A percentile compares a stretch with the other conserved stretches of the same genome.
Conservation (phyloP, 1,140 invertebrate species). For the Microplitis demolitor region DNA sequence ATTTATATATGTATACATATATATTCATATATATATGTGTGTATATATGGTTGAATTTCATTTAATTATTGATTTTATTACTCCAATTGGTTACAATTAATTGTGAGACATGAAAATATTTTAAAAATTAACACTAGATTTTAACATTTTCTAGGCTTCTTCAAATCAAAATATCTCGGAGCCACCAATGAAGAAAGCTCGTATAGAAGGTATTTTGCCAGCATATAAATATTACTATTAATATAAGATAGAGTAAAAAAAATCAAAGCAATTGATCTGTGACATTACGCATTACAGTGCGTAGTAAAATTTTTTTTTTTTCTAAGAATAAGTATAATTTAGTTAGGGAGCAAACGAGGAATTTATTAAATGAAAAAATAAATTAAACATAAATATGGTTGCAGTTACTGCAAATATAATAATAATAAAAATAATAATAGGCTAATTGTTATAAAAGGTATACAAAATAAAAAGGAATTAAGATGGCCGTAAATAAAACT, state of each 20-base stretch:
- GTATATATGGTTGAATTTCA: not conserved
- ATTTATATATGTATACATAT: not conserved
- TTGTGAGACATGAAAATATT: not conserved
- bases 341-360: not conserved
- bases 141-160: slow-evolving; percentile 35
- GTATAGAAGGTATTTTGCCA: slow-evolving; percentile 59
- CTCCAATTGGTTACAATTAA: too few species aligned
- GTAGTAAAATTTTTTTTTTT: slow-evolving; percentile 7
- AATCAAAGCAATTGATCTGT: slow-evolving; percentile 38
- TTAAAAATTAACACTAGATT: not conserved
- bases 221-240: slow-evolving; percentile 23
- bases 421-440: slow-evolving; percentile 40
- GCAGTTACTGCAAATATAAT: not conserved
- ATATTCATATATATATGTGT: not conserved
- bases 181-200: slow-evolving; percentile 48
- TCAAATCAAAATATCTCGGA: slow-evolving; percentile 44
- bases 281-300: slow-evolving; percentile 12
- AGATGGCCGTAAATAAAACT: slow-evolving; percentile 57
- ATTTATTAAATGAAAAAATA: not conserved
- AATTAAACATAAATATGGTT: not conserved
- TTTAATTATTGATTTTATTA: not conserved
- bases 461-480: slow-evolving; percentile 27
- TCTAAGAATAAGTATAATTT: not conserved
- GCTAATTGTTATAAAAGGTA: slow-evolving; percentile 51
- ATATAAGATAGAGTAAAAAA: slow-evolving; percentile 30